Conservation (phyloP, 2,797 vertebrate genomes). For the Morelia viridis region DNA sequence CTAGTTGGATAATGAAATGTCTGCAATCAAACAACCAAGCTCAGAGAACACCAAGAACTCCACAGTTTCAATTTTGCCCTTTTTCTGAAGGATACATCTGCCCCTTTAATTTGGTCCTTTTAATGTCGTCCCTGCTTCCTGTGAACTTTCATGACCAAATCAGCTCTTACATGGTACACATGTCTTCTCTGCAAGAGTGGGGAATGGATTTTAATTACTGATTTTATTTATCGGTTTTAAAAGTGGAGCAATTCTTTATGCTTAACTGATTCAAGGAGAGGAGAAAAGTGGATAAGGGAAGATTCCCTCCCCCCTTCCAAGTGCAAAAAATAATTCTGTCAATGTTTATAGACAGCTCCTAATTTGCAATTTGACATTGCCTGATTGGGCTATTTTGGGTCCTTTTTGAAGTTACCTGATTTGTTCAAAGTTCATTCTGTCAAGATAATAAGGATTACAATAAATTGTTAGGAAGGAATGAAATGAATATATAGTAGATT, state of each 20-base stretch:
- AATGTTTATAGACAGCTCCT: background rate
- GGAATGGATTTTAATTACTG: background rate
- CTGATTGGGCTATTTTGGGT: background rate
- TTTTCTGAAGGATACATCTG: background rate
- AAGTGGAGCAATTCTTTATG: background rate
- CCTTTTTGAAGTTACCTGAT: background rate
- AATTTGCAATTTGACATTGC: background rate
- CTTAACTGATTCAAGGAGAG: background rate
- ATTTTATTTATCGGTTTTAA: background rate
- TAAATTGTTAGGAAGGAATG: background rate
- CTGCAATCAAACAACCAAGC: background rate
- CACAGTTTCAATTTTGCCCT: background rate
- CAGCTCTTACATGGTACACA: background rate
- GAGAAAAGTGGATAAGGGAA: background rate
- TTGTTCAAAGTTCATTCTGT: background rate
- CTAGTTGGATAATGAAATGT: background rate
- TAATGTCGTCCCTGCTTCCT: background rate
- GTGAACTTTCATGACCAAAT: background rate
- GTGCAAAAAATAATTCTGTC: background rate
- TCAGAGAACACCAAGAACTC: no score
- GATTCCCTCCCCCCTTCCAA: background rate
- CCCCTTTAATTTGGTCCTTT: background rate
- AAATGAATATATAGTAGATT: background rate
- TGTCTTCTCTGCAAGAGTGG: background rate
- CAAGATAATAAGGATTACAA: background rate